These are phyloP conservation scores for Brienomyrus brachyistius DNA, from an alignment of 2,113 vertebrate species.

Conservation along the genomic window DNA sequence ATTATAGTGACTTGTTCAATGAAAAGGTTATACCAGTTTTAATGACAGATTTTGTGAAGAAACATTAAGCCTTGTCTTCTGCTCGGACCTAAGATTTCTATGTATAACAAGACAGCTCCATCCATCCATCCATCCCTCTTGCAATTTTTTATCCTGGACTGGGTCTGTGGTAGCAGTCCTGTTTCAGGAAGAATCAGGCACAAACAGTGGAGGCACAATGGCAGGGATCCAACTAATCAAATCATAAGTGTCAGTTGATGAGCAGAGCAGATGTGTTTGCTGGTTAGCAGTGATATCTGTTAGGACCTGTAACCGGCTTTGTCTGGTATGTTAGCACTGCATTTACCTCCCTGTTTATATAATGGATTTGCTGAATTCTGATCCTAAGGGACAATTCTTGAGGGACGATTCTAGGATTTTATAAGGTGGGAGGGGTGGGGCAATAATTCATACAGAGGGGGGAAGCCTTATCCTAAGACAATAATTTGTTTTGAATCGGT, in stretches of 20 bases:
- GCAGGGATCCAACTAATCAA: neutral
- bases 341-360: neutral
- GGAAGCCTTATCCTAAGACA: neutral
- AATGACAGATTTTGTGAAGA: neutral
- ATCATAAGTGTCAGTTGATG: neutral
- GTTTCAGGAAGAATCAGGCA: neutral
- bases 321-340: neutral
- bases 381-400: neutral
- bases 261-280: neutral
- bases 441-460: neutral
- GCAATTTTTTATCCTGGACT: neutral
- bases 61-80: neutral
- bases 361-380: neutral
- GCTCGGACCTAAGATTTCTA: neutral
- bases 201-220: neutral
- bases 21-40: neutral
- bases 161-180: neutral
- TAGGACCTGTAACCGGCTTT: neutral
- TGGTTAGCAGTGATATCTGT: neutral
- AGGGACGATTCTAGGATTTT: neutral
- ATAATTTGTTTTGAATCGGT: neutral
- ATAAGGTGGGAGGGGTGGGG: neutral
- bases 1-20: neutral
- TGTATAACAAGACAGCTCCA: neutral
- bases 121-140: neutral